Evolutionary conservation across 2,797 vertebrate species (phyloP).

Genomic region (Poecilia picta): DNA sequence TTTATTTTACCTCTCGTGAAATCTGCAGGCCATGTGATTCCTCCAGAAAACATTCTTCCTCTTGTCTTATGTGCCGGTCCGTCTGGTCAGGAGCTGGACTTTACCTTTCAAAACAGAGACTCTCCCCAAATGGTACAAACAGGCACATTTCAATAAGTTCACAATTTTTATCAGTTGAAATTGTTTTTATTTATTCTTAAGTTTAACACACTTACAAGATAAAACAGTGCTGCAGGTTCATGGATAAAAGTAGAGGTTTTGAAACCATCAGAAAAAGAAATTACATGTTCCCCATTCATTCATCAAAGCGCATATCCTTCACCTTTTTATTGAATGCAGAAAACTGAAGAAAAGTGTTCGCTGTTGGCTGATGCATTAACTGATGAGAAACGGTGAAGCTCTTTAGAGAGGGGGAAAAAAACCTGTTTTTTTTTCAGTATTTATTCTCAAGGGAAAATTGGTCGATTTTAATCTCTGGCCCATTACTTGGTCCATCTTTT

Average conservation of each 20-base stretch:
- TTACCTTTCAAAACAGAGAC: conserved; percentile 91
- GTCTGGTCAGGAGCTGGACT: conserved; percentile 92
- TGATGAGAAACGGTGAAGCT: not conserved
- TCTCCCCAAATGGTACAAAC: conserved; percentile 87
- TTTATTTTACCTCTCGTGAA: not conserved
- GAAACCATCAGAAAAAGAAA: not conserved
- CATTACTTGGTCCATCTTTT: not conserved
- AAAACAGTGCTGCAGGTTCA: not conserved
- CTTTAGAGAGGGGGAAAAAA: not conserved
- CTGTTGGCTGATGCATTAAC: not conserved
- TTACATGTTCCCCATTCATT: not conserved
- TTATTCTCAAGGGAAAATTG: not conserved
- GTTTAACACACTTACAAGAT: not conserved
- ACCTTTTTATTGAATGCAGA: not conserved
- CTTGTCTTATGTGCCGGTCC: conserved; percentile 90
- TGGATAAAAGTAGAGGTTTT: not conserved
- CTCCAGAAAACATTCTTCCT: conserved; percentile 92
- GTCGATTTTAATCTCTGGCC: not conserved
- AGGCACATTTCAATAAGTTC: conserved; percentile 11
- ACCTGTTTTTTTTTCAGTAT: not conserved
- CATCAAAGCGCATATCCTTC: not conserved
- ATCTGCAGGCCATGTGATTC: conserved; percentile 91
- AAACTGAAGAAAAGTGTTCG: not conserved
- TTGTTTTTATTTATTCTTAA: no score
- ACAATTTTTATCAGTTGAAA: not conserved